Conservation (phyloP, 2,888 invertebrate genomes). For the Stenodema calcarata region DNA sequence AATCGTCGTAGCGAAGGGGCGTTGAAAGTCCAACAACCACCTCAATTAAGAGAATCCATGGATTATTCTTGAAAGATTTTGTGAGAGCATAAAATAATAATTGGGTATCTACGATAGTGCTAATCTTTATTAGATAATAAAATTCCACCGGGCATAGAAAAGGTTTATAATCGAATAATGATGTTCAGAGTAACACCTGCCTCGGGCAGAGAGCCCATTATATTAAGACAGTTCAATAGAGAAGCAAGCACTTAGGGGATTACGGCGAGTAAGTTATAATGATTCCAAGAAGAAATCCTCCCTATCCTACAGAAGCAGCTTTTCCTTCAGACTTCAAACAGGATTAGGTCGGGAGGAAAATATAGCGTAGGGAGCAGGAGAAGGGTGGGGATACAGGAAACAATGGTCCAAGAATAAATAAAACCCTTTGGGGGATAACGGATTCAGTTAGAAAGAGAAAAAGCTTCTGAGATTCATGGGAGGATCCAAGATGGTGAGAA, state of each 20-base stretch:
- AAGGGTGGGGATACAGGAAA: not conserved
- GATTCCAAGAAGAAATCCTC: conserved; percentile 28
- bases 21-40: no score
- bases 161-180: conserved; percentile 18
- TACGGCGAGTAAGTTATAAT: conserved; percentile 40
- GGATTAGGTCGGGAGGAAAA: conserved; percentile 14
- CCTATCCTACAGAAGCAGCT: not conserved
- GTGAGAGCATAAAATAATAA: not conserved
- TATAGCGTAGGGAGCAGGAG: not conserved
- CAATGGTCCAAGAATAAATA: conserved; percentile 41
- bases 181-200: not conserved
- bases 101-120: not conserved
- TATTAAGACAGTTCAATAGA: conserved; percentile 34
- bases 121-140: not conserved
- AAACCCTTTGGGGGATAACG: conserved; percentile 12
- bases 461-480: not conserved
- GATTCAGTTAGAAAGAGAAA: not conserved
- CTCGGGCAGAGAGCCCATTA: conserved; percentile 11
- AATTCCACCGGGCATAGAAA: not conserved
- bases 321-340: conserved; percentile 18
- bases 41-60: no score
- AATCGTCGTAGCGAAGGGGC: no score
- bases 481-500: not conserved
- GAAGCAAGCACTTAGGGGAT: conserved; percentile 42
- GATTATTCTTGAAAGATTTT: no score